These are phyloP conservation scores for Aphelinus certus DNA, from an alignment of 1,140 invertebrate species.

Conservation along the genomic window DNA sequence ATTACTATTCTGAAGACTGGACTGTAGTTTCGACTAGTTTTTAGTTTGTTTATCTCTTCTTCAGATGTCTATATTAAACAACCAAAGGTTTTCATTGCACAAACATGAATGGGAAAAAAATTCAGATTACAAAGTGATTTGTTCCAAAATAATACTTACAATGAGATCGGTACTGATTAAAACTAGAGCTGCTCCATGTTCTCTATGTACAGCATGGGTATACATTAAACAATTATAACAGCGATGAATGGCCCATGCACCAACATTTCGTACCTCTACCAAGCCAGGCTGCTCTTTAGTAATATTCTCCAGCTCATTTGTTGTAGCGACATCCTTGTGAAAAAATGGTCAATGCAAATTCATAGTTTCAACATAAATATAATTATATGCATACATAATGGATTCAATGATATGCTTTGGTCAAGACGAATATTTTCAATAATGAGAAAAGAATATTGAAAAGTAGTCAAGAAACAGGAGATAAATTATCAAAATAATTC, in stretches of 20 bases:
- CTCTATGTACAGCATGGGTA: conserved; percentile 66
- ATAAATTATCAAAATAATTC: conserved; percentile 8
- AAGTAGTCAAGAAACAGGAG: neutral
- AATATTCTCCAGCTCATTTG: conserved; percentile 61
- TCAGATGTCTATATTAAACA: conserved; percentile 49
- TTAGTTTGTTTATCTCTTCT: conserved; percentile 57
- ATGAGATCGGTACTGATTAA: conserved; percentile 63
- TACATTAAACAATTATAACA: conserved; percentile 64
- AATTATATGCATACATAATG: neutral
- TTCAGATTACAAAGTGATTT: neutral
- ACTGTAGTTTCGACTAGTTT: conserved; percentile 57
- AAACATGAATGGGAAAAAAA: conserved; percentile 4
- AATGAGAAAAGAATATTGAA: neutral
- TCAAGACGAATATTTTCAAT: too few species aligned
- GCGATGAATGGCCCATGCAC: conserved; percentile 64
- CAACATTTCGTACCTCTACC: conserved; percentile 61
- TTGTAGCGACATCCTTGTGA: conserved; percentile 57
- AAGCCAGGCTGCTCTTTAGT: conserved; percentile 64
- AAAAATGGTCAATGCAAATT: conserved; percentile 31
- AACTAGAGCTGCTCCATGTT: conserved; percentile 64
- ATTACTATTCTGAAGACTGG: conserved; percentile 62
- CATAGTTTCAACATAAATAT: conserved; percentile 6
- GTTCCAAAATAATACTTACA: conserved; percentile 54
- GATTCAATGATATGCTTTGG: too few species aligned
- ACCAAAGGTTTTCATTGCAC: neutral